Evolutionary conservation across 2,113 vertebrate species (phyloP), one percentile per base, ranked within the genome.

Genomic region (Lanius collurio): DNA sequence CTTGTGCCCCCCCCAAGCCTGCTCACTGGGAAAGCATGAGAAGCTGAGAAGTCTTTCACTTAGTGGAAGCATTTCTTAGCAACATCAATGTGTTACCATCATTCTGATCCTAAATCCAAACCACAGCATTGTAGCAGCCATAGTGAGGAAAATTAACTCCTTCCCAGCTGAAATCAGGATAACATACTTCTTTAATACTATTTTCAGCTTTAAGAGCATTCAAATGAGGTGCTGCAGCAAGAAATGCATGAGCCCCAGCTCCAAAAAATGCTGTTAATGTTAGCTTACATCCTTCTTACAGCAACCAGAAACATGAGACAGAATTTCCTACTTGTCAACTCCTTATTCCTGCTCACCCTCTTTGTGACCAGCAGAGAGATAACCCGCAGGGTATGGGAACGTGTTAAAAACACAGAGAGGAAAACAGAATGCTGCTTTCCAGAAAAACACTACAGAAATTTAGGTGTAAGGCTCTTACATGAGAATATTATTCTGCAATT

Each of bases 371-470:
- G 20, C 68, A 90, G 64, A 83, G 56, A 1, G 5, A 59, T 60
- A 96, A 81, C 37, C 56, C 71, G 26, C 18, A 39, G 90, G 37
- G 62, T 89, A 52, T 31, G 69, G 52, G 60, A 89, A 92, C 0
- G 5, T 17, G 10, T 92, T 63, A 88, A 85, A 86, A 95, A 81
- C 35, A 68, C 60, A 35, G 59, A 56, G 42, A 81, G 44, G 52
- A 89, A 90, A 93, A 94, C 68, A 95, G 81, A 86, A 89, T 27
- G 18, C 62, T 84, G 69, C 41, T 75, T 93, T 60, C 64, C 57
- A 75, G 86, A 87, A 96, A 91, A 85, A 55, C 56, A 42, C 39
- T 30, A 52, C 56, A 80, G 68, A 90, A 78, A 68, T 63, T 52
- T 57, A 91, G 23, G 76, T 81, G 71, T 41, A 90, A 94, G 64